These are phyloP conservation scores for Macrocentrus cingulum DNA, from an alignment of 1,140 invertebrate genomes.

Conservation along the genomic window DNA sequence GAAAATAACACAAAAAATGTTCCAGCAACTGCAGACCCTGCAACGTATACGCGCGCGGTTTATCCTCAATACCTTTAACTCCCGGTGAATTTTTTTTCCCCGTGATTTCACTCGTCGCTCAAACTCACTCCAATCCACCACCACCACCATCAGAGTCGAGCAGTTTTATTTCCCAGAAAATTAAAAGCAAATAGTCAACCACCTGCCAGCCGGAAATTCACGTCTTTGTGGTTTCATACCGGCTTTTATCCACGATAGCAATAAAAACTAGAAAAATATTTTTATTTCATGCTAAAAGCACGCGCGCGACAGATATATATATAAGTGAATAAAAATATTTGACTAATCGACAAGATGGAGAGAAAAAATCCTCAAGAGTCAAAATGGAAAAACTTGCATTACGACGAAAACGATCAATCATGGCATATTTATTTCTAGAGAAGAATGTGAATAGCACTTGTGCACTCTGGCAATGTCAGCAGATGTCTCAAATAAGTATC, in stretches of 20 bases:
- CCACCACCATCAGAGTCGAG: conserved; percentile 3
- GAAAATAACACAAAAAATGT: conserved; percentile 18
- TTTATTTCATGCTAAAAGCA: too few species aligned
- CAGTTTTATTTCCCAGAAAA: conserved; percentile 22
- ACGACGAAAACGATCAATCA: background rate
- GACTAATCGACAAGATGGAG: background rate
- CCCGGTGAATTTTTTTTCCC: conserved; percentile 9
- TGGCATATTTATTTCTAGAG: background rate
- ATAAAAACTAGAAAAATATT: conserved; percentile 1
- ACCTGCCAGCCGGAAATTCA: conserved; percentile 14
- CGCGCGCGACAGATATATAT: background rate
- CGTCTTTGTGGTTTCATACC: conserved; percentile 8
- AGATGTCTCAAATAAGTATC: conserved; percentile 29
- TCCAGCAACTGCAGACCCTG: too few species aligned
- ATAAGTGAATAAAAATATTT: too few species aligned
- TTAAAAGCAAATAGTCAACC: conserved; percentile 21
- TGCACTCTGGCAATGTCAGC: conserved; percentile 10
- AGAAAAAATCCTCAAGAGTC: too few species aligned
- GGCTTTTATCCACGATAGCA: background rate
- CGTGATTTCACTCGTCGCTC: background rate
- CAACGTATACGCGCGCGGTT: conserved; percentile 10
- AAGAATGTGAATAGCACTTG: background rate
- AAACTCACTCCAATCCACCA: background rate
- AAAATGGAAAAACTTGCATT: background rate
- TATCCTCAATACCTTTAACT: conserved; percentile 10